Percentiles rank a stretch among this genome's conserved stretches.
phyloP scores from a whole-genome alignment of 1,140 invertebrate species.

The Melipona quadrifasciata region DNA sequence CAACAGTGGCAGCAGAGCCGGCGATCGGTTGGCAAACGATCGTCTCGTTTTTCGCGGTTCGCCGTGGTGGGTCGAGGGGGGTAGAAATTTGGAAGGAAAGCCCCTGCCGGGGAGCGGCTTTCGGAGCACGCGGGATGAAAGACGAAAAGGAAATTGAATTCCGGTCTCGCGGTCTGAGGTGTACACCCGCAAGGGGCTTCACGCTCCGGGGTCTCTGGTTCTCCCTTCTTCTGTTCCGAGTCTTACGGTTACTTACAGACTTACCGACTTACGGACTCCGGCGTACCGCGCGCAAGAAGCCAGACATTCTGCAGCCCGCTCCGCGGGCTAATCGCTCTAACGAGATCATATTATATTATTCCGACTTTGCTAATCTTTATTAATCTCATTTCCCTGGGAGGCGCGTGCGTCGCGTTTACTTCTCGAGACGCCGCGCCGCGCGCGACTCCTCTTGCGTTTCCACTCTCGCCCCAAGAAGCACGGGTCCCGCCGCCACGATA shows the following conservation, averaged over 20 bases:
- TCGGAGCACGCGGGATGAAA: background rate
- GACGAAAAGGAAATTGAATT: slow-evolving; percentile 75
- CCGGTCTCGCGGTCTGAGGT: slow-evolving; percentile 75
- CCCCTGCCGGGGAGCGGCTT: no score
- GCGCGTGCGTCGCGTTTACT: slow-evolving; percentile 55
- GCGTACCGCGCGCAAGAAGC: slow-evolving; percentile 73
- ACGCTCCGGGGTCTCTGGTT: slow-evolving; percentile 62
- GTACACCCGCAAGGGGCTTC: slow-evolving; percentile 73
- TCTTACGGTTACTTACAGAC: slow-evolving; percentile 79
- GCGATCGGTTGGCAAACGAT: slow-evolving; percentile 22
- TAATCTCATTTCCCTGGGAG: slow-evolving; percentile 77
- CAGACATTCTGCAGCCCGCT: slow-evolving; percentile 77
- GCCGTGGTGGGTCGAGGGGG: background rate
- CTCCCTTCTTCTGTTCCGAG: slow-evolving; percentile 60
- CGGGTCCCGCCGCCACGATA: no score
- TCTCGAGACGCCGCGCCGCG: slow-evolving; percentile 4
- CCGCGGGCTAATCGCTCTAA: slow-evolving; percentile 79
- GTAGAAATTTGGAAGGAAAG: background rate
- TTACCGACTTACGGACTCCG: slow-evolving; percentile 72
- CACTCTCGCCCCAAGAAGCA: no score
- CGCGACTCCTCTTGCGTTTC: no score
- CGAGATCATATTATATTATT: slow-evolving; percentile 82
- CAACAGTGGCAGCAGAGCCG: background rate
- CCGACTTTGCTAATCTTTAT: slow-evolving; percentile 80
- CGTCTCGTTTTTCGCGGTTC: background rate